These are phyloP conservation scores for Galemys pyrenaicus DNA, from an alignment of 2,113 vertebrate genomes.

Conservation along the genomic window DNA sequence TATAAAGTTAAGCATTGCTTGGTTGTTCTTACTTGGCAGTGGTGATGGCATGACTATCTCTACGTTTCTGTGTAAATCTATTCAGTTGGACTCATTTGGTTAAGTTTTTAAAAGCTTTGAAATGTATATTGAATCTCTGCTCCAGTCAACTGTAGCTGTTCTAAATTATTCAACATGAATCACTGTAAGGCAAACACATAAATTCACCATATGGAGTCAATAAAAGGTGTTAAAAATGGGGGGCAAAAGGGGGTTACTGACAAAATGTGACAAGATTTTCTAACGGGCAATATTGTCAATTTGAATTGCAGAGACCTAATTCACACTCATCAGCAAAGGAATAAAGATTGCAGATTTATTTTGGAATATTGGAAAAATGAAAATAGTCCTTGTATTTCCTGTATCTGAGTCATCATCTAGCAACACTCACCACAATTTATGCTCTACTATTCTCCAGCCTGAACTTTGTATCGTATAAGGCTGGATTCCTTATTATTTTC, in stretches of 20 bases:
- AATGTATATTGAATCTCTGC: conserved; percentile 9
- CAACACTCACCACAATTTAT: not conserved
- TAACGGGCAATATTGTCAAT: conserved; percentile 2
- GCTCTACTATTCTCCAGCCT: not conserved
- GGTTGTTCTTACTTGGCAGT: conserved; percentile 4
- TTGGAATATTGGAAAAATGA: not conserved
- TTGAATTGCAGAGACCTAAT: conserved; percentile 28
- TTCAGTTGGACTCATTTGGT: conserved; percentile 14
- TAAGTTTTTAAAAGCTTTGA: conserved; percentile 31
- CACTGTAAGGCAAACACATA: conserved; percentile 42
- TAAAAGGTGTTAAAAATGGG: conserved; percentile 57
- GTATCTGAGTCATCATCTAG: not conserved
- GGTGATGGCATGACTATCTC: not conserved
- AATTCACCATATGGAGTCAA: conserved; percentile 53
- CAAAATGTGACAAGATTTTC: conserved; percentile 58
- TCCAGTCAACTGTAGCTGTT: conserved; percentile 9
- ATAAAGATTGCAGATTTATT: not conserved
- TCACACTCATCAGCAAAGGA: not conserved
- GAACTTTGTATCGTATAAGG: not conserved
- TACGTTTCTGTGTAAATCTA: not conserved
- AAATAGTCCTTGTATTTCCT: conserved; percentile 6
- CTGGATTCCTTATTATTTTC: conserved; percentile 28
- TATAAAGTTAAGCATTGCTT: not conserved
- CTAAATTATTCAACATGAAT: conserved; percentile 57
- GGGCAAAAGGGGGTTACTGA: not conserved